Evolutionary conservation across 2,113 vertebrate genomes (phyloP).

Genomic region (Brachirus orientalis): DNA sequence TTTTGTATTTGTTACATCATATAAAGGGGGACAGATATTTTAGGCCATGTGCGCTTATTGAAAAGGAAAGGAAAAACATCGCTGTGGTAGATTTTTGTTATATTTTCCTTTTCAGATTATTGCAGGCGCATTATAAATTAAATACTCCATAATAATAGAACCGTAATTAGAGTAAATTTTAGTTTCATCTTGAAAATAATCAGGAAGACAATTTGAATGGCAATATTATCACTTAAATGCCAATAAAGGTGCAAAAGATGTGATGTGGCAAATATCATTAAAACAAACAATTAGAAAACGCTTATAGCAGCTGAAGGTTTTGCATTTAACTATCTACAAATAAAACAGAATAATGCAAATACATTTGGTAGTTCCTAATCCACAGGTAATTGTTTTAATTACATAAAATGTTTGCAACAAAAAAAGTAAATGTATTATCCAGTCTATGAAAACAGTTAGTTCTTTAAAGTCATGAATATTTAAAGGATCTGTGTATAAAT

Average conservation of each 20-base stretch:
- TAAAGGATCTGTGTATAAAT: conserved; percentile 49
- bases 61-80: too few relatives aligned
- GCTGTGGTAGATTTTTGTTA: too few relatives aligned
- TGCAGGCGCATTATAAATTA: too few relatives aligned
- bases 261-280: conserved; percentile 14
- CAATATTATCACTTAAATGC: background rate
- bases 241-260: conserved; percentile 15
- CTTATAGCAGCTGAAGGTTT: conserved; percentile 42
- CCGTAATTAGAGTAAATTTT: too few relatives aligned
- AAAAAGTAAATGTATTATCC: conserved; percentile 14
- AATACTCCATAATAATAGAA: too few relatives aligned
- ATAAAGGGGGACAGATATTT: too few relatives aligned
- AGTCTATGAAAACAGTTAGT: conserved; percentile 47
- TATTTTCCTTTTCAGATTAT: too few relatives aligned
- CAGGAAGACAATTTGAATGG: too few relatives aligned
- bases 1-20: too few relatives aligned
- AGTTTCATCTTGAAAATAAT: too few relatives aligned
- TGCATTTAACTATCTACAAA: conserved; percentile 13
- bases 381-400: conserved; percentile 46
- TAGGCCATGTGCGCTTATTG: too few relatives aligned
- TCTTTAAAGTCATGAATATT: conserved; percentile 75
- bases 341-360: conserved; percentile 33
- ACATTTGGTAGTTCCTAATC: conserved; percentile 33
- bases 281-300: conserved; percentile 23
- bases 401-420: conserved; percentile 48